Evolutionary conservation across 2,113 vertebrate genomes (phyloP).

Genomic region (Poeciliopsis turrubarensis): DNA sequence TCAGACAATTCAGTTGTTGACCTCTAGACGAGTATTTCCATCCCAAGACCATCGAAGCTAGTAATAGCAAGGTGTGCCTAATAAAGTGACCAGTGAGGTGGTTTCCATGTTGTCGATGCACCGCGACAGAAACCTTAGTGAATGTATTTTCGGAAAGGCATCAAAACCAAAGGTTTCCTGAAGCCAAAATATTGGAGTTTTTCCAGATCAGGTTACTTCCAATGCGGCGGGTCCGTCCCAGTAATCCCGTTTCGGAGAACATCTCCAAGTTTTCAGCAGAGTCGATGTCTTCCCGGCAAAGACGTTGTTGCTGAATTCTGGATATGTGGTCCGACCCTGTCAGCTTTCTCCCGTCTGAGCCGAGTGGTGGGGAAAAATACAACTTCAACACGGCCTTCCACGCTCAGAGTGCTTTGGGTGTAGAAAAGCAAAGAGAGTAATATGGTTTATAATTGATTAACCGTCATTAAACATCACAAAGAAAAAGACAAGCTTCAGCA

Average conservation of each 20-base stretch:
- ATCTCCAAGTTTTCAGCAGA: background rate
- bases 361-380: constrained; percentile 26
- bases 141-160: background rate
- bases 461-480: constrained; percentile 71
- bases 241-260: background rate
- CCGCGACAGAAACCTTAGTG: background rate
- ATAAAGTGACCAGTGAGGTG: background rate
- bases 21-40: too few species aligned
- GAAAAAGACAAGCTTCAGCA: constrained; percentile 49
- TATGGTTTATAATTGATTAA: constrained; percentile 64
- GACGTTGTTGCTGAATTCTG: constrained; percentile 8
- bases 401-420: constrained; percentile 43
- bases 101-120: background rate
- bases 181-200: background rate
- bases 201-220: background rate
- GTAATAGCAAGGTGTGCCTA: background rate
- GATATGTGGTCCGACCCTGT: constrained; percentile 18
- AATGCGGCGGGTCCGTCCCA: background rate
- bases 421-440: constrained; percentile 50
- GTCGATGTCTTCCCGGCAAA: background rate
- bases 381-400: constrained; percentile 30
- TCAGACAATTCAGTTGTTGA: too few species aligned
- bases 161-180: background rate
- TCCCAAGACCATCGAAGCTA: too few species aligned
- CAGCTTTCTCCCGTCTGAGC: constrained; percentile 4